Percentiles rank a stretch among this genome's conserved stretches.
phyloP scores from a whole-genome alignment of 2,113 vertebrate species.

The Sapajus apella region DNA sequence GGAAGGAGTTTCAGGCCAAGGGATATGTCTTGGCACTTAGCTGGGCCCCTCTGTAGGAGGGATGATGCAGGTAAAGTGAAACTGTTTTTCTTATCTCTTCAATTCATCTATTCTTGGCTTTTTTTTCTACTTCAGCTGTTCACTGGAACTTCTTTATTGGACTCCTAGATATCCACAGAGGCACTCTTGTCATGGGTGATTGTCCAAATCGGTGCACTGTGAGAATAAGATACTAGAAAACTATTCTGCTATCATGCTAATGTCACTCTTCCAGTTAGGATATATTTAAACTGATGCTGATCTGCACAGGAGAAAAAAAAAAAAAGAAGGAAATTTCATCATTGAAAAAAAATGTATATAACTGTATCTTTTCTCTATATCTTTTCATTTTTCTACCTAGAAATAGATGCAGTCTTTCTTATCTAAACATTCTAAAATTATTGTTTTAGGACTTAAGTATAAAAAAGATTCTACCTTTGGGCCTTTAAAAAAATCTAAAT shows the following conservation, averaged over 20 bases:
- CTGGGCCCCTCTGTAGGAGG: neutral
- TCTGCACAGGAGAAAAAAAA: neutral
- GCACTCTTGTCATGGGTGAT: neutral
- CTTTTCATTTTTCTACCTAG: neutral
- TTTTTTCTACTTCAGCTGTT: neutral
- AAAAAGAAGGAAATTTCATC: neutral
- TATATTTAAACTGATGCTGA: neutral
- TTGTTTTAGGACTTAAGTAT: neutral
- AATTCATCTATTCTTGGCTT: neutral
- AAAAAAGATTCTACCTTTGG: neutral
- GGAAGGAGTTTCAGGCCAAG: too few species aligned
- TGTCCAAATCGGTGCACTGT: neutral
- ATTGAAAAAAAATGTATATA: neutral
- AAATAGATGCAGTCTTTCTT: neutral
- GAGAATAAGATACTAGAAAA: too few species aligned
- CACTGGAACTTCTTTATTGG: neutral
- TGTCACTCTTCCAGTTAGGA: neutral
- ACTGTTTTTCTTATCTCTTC: neutral
- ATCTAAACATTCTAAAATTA: neutral
- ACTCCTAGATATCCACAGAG: neutral
- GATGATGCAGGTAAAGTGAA: neutral
- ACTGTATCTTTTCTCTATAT: neutral
- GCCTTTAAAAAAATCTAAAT: neutral
- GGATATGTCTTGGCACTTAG: neutral
- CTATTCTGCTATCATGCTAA: neutral